phyloP scores from a whole-genome alignment of 2,797 vertebrate species.

The Danio aesculapii region DNA sequence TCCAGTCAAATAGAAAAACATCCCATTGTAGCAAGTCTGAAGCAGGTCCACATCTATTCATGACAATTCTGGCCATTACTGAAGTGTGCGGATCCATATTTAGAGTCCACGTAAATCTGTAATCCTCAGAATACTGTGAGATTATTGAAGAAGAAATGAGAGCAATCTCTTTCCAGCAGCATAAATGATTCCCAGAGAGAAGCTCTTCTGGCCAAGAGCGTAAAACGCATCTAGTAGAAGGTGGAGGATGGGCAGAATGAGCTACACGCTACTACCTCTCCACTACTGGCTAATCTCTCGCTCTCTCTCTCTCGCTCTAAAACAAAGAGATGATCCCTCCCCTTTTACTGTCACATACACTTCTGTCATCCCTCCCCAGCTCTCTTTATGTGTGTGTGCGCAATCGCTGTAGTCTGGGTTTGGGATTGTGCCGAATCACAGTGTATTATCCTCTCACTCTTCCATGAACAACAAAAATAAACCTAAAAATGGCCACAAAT shows the following conservation, averaged over 20 bases:
- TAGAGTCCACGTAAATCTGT: background rate
- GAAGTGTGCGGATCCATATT: constrained; percentile 33
- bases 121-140: background rate
- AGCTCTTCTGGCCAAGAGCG: constrained; percentile 20
- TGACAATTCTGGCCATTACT: constrained; percentile 2
- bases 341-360: constrained; percentile 49
- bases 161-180: background rate
- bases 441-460: constrained; percentile 62
- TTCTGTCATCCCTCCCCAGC: constrained; percentile 41
- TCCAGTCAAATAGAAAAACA: constrained; percentile 29
- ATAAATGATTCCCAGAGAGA: constrained; percentile 22
- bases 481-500: background rate
- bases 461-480: background rate
- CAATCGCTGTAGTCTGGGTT: constrained; percentile 54
- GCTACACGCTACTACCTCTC: constrained; percentile 32
- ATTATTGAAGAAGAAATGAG: background rate
- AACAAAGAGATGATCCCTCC: constrained; percentile 62
- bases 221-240: constrained; percentile 31
- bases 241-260: constrained; percentile 26
- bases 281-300: constrained; percentile 27
- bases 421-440: constrained; percentile 41
- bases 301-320: constrained; percentile 57
- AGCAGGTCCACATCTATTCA: constrained; percentile 9
- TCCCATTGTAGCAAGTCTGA: constrained; percentile 20
- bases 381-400: constrained; percentile 15